phyloP scores from a whole-genome alignment of 1,140 invertebrate genomes.

The Cherax destructor region DNA sequence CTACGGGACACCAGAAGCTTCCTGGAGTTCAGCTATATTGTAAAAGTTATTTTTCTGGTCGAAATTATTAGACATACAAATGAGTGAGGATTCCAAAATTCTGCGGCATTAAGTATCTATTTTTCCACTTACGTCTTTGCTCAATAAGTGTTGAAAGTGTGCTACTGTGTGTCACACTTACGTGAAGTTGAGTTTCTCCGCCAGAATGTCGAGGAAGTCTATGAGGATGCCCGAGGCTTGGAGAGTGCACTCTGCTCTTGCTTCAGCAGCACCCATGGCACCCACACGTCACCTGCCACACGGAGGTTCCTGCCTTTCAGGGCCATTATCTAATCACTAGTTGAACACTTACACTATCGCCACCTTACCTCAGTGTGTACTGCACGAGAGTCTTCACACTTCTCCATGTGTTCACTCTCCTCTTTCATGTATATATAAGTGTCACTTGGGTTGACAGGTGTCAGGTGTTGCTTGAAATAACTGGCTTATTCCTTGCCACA shows the following conservation, averaged over 20 bases:
- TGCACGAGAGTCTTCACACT: too few species aligned
- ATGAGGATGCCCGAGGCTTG: slow-evolving; percentile 15
- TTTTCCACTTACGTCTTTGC: not conserved
- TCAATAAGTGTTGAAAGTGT: not conserved
- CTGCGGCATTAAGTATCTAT: not conserved
- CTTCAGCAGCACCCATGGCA: slow-evolving; percentile 32
- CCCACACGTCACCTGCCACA: slow-evolving; percentile 36
- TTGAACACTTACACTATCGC: too few species aligned
- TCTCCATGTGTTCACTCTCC: too few species aligned
- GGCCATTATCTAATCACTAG: not conserved
- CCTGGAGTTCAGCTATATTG: too few species aligned
- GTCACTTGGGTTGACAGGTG: too few species aligned
- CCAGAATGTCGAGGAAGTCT: slow-evolving; percentile 18
- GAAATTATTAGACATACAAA: too few species aligned
- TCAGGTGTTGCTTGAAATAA: too few species aligned
- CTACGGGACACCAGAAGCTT: too few species aligned
- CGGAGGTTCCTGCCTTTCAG: slow-evolving; percentile 9
- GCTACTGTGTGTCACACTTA: not conserved
- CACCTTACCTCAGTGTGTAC: too few species aligned
- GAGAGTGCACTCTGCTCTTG: not conserved
- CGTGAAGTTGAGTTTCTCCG: slow-evolving; percentile 36
- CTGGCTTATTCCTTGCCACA: too few species aligned
- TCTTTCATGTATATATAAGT: too few species aligned
- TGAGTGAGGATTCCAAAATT: too few species aligned
- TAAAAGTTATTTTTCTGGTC: not conserved